These are phyloP conservation scores for Odontamblyopus rebecca DNA, from an alignment of 2,797 vertebrate genomes.

Conservation along the genomic window DNA sequence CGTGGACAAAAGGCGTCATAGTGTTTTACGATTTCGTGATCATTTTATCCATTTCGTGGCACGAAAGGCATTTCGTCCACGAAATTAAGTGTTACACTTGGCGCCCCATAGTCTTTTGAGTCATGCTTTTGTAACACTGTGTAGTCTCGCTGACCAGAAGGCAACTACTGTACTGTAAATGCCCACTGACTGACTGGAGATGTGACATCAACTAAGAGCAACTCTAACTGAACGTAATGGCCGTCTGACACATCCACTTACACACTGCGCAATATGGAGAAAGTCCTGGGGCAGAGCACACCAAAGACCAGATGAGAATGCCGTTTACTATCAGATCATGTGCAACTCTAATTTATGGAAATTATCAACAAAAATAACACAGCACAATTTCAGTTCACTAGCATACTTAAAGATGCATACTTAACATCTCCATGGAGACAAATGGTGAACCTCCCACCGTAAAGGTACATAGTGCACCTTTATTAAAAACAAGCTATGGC, in stretches of 20 bases:
- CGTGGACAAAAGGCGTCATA: too few species aligned
- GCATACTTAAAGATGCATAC: too few species aligned
- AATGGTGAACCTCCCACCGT: too few species aligned
- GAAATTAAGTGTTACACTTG: too few species aligned
- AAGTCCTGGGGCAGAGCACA: constrained; percentile 34
- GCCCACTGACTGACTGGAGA: constrained; percentile 36
- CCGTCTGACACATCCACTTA: constrained; percentile 52
- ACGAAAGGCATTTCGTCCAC: too few species aligned
- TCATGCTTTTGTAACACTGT: constrained; percentile 34
- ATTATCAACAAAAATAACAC: constrained; percentile 47
- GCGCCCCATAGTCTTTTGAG: constrained; percentile 26
- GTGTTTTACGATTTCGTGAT: too few species aligned
- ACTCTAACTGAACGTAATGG: constrained; percentile 56
- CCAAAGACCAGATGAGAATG: constrained; percentile 29
- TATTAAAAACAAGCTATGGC: too few species aligned
- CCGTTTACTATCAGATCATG: constrained; percentile 25
- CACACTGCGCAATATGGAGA: constrained; percentile 31
- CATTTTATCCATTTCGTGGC: too few species aligned
- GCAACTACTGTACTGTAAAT: constrained; percentile 35
- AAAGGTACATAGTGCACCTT: too few species aligned
- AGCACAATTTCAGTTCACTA: too few species aligned
- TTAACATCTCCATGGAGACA: too few species aligned
- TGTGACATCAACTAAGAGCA: constrained; percentile 55
- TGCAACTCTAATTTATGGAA: constrained; percentile 26
- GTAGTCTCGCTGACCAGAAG: constrained; percentile 32